Conservation (phyloP, 2,888 invertebrate species). For the Ichneumoninae sp. region DNA sequence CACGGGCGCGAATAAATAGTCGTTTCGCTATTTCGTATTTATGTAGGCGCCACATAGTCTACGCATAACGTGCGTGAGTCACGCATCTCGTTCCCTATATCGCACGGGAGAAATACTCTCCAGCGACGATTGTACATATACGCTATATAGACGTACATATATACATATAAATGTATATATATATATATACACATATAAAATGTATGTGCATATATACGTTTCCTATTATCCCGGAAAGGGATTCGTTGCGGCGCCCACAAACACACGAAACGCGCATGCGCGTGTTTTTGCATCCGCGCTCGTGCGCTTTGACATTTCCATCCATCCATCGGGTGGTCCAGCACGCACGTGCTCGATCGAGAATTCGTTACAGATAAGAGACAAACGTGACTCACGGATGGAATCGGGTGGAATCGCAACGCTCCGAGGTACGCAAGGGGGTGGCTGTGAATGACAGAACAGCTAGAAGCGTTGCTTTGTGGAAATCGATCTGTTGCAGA, state of each 20-base stretch:
- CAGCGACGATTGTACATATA: constrained; percentile 6
- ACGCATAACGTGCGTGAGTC: constrained; percentile 49
- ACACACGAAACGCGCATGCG: not conserved
- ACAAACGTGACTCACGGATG: constrained; percentile 62
- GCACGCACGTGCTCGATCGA: constrained; percentile 52
- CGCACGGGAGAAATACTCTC: constrained; percentile 20
- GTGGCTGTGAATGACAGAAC: constrained; percentile 24
- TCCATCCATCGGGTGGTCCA: constrained; percentile 37
- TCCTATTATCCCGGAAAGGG: constrained; percentile 39
- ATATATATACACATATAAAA: not conserved
- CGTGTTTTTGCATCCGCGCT: not conserved
- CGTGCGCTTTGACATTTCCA: constrained; percentile 26
- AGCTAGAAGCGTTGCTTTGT: constrained; percentile 8
- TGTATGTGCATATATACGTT: constrained; percentile 14
- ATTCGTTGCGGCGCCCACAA: constrained; percentile 17
- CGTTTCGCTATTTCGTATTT: constrained; percentile 49
- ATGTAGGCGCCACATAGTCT: constrained; percentile 42
- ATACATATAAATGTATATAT: not conserved
- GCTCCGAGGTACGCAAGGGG: constrained; percentile 2
- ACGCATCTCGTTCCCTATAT: constrained; percentile 33
- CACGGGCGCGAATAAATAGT: constrained; percentile 41
- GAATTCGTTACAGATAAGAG: constrained; percentile 65
- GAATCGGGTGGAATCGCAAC: constrained; percentile 25
- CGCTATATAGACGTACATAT: constrained; percentile 2
- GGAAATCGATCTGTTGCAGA: constrained; percentile 42